These are phyloP conservation scores for Autographa gamma DNA, from an alignment of 2,888 invertebrate species.

Conservation along the genomic window DNA sequence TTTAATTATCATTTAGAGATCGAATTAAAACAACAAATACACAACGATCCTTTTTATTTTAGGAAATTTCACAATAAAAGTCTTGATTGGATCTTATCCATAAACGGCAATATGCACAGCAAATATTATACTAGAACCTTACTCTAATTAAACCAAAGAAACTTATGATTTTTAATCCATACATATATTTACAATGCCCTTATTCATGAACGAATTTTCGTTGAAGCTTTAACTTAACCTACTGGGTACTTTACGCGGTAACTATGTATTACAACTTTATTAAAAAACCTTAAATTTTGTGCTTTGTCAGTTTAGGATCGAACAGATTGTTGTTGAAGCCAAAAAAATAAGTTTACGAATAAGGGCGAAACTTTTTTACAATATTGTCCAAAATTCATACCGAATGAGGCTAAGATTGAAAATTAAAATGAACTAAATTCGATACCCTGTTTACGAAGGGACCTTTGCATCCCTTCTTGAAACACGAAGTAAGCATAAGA, in stretches of 20 bases:
- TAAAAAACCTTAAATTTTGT: conserved; percentile 35
- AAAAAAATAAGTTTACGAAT: conserved; percentile 65
- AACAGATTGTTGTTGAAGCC: conserved; percentile 30
- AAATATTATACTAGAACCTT: conserved; percentile 70
- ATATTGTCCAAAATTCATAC: conserved; percentile 81
- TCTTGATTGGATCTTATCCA: conserved; percentile 88
- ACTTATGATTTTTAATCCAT: conserved; percentile 69
- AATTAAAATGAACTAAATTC: conserved; percentile 64
- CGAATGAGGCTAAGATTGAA: conserved; percentile 65
- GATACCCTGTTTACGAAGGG: conserved; percentile 79
- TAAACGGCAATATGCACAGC: conserved; percentile 87
- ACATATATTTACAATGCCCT: conserved; percentile 84
- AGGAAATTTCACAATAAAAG: conserved; percentile 87
- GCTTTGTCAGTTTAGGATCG: conserved; percentile 34
- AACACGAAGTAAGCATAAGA: conserved; percentile 50
- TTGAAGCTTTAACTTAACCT: conserved; percentile 39
- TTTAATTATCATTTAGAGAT: too few species aligned
- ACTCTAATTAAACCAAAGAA: conserved; percentile 68
- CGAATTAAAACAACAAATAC: conserved; percentile 69
- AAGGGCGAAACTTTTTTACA: conserved; percentile 69
- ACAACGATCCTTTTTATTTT: conserved; percentile 85
- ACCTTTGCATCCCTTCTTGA: conserved; percentile 52
- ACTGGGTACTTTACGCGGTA: conserved; percentile 39
- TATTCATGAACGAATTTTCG: conserved; percentile 67
- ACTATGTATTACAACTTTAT: conserved; percentile 34